Base-by-base conservation (phyloP, 1,140 invertebrate genomes). In the Teleogryllus occipitalis region DNA sequence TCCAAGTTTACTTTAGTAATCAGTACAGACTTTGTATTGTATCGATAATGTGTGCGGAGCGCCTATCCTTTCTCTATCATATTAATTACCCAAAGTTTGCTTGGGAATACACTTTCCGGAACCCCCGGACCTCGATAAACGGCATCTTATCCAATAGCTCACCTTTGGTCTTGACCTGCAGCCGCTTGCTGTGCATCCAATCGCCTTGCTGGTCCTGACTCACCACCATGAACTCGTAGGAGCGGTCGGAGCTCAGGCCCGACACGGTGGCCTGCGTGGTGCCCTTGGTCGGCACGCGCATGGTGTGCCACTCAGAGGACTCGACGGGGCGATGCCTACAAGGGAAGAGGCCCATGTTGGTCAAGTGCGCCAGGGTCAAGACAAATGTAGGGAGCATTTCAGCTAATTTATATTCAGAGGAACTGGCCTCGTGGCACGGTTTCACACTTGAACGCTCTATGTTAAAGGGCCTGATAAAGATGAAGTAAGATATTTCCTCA, bases 141-240 rank as follows among this genome's bases (percentile, higher is more conserved):
- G 27, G 27, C 27, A 39, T 39, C 27, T 39, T 5, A 5, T 39
- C 1, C 27, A 39, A 39, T 39, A 39, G 27, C 27, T 81, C 22
- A 88, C 92, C 90, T 86, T 93, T 91, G 0, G 96, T 97, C 82
- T 89, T 89, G 65, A 94, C 91, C 81, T 90, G 90, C 15, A 97
- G 88, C 8, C 93, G 90, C 85, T 96, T 94, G 84, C 96, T 97
- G 84, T 96, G 96, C 87, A 97, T 93, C 15, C 96, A 95, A 83
- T 97, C 95, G 6, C 96, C 96, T 79, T 92, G 88, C 82, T 92
- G 90, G 85, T 97, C 96, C 83, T 95, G 92, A 81, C 95, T 94
- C 39, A 97, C 88, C 48, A 98, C 93, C 90, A 96, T 96, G 83
- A 98, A 94, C 86, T 98, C 95, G 84, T 98, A 97, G 83, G 93